Base-by-base conservation (phyloP, 2,113 vertebrate species). In the Salvator merianae region DNA sequence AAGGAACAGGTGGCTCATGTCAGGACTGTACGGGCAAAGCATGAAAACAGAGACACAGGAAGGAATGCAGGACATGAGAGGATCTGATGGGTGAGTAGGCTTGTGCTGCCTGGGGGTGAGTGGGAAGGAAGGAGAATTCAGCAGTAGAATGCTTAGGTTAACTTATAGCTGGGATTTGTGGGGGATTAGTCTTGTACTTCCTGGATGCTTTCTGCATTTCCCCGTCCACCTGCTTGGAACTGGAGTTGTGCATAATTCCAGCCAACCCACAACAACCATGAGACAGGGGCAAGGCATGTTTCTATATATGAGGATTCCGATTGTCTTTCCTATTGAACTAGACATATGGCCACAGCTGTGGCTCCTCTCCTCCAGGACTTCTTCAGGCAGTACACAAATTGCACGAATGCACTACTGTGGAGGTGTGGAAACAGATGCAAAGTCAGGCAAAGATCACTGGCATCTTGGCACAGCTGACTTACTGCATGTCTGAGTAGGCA, bases 1-100 rank as follows among this genome's bases (percentile, higher is more conserved):
- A 26, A 28, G 24, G 73, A 82, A 76, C 90, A 89, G 90, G 80
- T 87, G 88, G 86, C 36, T 66, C 65, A 43, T 30, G 4, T 63
- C 68, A 7, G 28, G 26, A 38, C 53, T 28, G 7, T 16, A 40
- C n/a, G 3, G 55, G 36, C 77, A 65, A 63, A 34, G 38, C 6
- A 40, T 73, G 50, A 72, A 72, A 53, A 50, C 28, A 71, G 68
- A 36, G 77, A 63, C 34, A 14, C 14, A 0, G 12, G 55, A 36
- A 82, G 40, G 74, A 82, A 86, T 73, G 79, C 53, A 71, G 38
- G 53, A 59, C 24, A 71, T 47, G 12, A 79, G 78, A 85, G 83
- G 85, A 84, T 24, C 34, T 38, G 50, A 26, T 6, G 32, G 34
- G 55, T 20, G 55, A 47, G 43, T 47, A 9, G 43, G 43, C 43